Evolutionary conservation across 2,888 invertebrate genomes (phyloP).

Genomic region (Ernsta delagoae): DNA sequence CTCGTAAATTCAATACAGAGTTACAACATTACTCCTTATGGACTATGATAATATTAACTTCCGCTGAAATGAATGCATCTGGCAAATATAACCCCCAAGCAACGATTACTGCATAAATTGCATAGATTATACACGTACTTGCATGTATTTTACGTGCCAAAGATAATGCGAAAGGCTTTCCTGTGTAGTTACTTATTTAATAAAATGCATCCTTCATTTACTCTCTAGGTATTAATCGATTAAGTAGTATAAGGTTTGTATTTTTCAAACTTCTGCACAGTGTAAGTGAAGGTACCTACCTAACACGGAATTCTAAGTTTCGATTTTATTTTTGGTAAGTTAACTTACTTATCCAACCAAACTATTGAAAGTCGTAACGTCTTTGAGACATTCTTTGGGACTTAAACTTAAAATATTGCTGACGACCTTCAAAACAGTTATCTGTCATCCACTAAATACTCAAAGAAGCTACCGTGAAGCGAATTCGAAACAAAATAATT

Average conservation of each 20-base stretch:
- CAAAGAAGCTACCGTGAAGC: background rate
- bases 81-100: slow-evolving; percentile 19
- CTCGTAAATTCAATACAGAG: background rate
- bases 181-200: slow-evolving; percentile 9
- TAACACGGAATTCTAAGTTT: no score
- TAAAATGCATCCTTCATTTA: slow-evolving; percentile 8
- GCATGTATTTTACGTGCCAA: slow-evolving; percentile 19
- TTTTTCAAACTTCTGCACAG: no score
- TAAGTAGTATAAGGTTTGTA: no score
- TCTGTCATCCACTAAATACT: background rate
- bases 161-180: slow-evolving; percentile 11
- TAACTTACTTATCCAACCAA: no score
- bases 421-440: background rate
- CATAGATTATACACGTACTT: slow-evolving; percentile 17
- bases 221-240: no score
- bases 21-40: slow-evolving; percentile 13
- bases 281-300: no score
- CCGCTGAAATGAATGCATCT: slow-evolving; percentile 28
- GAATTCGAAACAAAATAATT: slow-evolving; percentile 2
- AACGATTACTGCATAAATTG: slow-evolving; percentile 31
- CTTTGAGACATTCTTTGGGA: no score
- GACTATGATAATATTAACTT: slow-evolving; percentile 16
- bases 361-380: no score
- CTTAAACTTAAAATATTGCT: background rate
- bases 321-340: no score